Evolutionary conservation across 2,113 vertebrate species (phyloP).

Genomic region (Poeciliopsis turrubarensis): DNA sequence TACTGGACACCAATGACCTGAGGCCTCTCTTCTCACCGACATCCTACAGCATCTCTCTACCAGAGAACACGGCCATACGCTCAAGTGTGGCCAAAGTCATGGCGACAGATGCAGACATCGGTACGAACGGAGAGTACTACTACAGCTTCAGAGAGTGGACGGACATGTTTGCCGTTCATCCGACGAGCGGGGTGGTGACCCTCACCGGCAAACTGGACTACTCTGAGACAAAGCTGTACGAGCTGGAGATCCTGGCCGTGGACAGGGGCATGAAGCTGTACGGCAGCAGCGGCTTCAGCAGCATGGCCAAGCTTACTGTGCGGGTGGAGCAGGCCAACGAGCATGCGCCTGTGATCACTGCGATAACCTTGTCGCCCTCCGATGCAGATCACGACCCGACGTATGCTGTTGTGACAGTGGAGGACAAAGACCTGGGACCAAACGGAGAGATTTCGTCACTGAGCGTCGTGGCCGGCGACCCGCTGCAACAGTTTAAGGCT

Average conservation of each 20-base stretch:
- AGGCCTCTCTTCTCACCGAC: constrained; percentile 96
- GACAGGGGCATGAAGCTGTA: constrained; percentile 97
- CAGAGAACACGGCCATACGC: constrained; percentile 91
- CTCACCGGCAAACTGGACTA: constrained; percentile 92
- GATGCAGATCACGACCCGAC: constrained; percentile 87
- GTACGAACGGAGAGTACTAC: constrained; percentile 98
- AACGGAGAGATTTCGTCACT: constrained; percentile 94
- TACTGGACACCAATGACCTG: constrained; percentile 97
- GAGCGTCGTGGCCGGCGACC: constrained; percentile 92
- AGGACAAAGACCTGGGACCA: constrained; percentile 89
- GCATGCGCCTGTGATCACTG: constrained; percentile 87
- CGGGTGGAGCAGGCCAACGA: constrained; percentile 92
- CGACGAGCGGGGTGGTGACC: constrained; percentile 90
- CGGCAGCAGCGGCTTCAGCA: constrained; percentile 95
- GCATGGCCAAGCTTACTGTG: constrained; percentile 91
- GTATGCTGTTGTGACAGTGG: constrained; percentile 89
- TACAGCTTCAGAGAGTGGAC: constrained; percentile 97
- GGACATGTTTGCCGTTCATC: constrained; percentile 95
- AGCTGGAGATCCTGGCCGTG: constrained; percentile 94
- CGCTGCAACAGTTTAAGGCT: constrained; percentile 89
- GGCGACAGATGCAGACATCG: constrained; percentile 96
- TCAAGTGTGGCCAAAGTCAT: constrained; percentile 92
- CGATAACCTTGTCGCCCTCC: constrained; percentile 83
- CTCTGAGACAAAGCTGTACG: constrained; percentile 84
- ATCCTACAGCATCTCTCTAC: constrained; percentile 92